phyloP scores from a whole-genome alignment of 2,113 vertebrate species.

The Onychostruthus taczanowskii region DNA sequence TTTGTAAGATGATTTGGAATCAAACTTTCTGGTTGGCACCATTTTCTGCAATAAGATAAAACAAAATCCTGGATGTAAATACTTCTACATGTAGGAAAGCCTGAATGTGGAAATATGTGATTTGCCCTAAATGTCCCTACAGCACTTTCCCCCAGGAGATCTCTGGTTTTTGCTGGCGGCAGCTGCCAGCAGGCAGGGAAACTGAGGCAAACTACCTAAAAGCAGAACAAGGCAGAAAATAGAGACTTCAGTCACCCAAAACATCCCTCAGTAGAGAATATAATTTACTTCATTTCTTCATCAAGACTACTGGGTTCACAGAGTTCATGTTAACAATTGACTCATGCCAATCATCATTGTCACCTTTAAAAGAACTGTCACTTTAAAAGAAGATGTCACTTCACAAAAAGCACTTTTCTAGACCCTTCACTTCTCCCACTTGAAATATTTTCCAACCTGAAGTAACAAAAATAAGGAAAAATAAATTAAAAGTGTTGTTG shows the following conservation, averaged over 20 bases:
- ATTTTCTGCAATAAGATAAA: not conserved
- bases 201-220: not conserved
- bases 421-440: conserved; percentile 22
- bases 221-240: not conserved
- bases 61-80: not conserved
- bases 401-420: not conserved
- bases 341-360: not conserved
- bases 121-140: not conserved
- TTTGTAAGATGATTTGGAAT: not conserved
- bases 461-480: not conserved
- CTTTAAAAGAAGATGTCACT: not conserved
- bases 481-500: not conserved
- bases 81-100: not conserved
- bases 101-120: not conserved
- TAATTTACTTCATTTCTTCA: not conserved
- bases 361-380: not conserved
- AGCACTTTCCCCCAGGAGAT: not conserved
- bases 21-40: not conserved
- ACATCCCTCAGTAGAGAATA: not conserved
- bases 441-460: conserved; percentile 56
- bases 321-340: not conserved
- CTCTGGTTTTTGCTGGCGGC: not conserved
- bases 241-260: not conserved
- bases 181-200: not conserved
- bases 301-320: not conserved